Evolutionary conservation across 1,140 invertebrate genomes (phyloP), one percentile per base, ranked within the genome.

Genomic region (Asobara japonica): DNA sequence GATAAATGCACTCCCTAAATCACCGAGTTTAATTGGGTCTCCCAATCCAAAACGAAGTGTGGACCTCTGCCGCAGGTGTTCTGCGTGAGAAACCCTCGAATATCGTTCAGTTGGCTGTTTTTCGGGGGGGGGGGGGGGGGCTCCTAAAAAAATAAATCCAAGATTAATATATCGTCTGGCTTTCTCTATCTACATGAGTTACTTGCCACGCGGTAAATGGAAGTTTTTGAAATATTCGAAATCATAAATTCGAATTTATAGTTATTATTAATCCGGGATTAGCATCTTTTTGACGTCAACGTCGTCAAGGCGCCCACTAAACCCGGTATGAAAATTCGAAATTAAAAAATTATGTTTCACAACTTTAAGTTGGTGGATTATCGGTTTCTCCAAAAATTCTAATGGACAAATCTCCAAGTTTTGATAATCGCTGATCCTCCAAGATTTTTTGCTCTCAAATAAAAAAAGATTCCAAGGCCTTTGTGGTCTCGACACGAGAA

Each of bases 11-110:
- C 36, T 41, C 31, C 33, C n/a, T 66, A 66, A 66, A 66, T 66
- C 64, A 66, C 36, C 1, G 41, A 66, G 64, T 66, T 66, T 66
- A 66, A 66, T 66, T 66, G 64, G 64, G 64, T 66, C 64, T 38
- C 13, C 31, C 29, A 31, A 36, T 36, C 31, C 27, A 64, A 64
- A 29, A 64, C 61, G 61, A 56, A 18, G 41, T 41, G 16, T 11
- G 33, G 64, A 36, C 31, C 36, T 66, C 13, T 64, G 27, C 29
- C 61, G 64, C 64, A 66, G 64, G 64, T 66, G 33, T 22, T 38
- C 3, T 65, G 11, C 29, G 16, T 65, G 61, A 27, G 16, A 65
- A 65, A 25, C 2, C 10, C 8, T 16, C 20, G 13, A 1, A 56
- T 56, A 56, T 56, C 10, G 13, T 56, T 56, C 10, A 10, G 8